Evolutionary conservation across 2,888 invertebrate species (phyloP).

Genomic region (Andricus quercusramuli): DNA sequence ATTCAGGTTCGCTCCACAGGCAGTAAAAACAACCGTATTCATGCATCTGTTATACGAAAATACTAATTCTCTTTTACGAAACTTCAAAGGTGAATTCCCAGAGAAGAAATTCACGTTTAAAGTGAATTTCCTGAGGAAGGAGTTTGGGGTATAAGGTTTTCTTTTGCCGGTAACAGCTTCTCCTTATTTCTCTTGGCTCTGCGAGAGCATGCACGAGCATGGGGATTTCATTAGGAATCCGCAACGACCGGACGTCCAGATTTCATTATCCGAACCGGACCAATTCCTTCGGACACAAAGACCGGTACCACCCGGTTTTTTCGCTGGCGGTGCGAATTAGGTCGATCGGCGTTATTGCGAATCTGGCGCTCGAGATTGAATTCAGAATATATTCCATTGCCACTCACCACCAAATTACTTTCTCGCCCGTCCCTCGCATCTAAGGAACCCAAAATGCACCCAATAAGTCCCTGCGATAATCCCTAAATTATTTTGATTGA

Average conservation of each 20-base stretch:
- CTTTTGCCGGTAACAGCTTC: slow-evolving; percentile 1
- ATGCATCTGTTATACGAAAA: no score
- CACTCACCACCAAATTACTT: slow-evolving; percentile 36
- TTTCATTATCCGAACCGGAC: slow-evolving; percentile 36
- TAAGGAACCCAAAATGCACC: slow-evolving; percentile 26
- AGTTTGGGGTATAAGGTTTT: background rate
- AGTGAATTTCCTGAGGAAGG: no score
- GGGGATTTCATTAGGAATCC: slow-evolving; percentile 40
- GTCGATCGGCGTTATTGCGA: slow-evolving; percentile 36
- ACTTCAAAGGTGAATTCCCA: no score
- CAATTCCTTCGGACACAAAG: slow-evolving; percentile 39
- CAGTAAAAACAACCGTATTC: no score
- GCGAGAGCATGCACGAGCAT: slow-evolving; percentile 7
- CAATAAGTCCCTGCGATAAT: slow-evolving; percentile 14
- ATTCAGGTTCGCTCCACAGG: no score
- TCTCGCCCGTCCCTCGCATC: slow-evolving; percentile 11
- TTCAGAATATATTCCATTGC: slow-evolving; percentile 31
- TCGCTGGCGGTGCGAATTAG: slow-evolving; percentile 41
- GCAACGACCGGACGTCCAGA: slow-evolving; percentile 32
- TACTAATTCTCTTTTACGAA: no score
- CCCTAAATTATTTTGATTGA: slow-evolving; percentile 13
- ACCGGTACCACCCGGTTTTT: slow-evolving; percentile 29
- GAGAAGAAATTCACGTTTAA: no score
- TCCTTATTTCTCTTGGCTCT: slow-evolving; percentile 22
- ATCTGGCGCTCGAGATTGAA: slow-evolving; percentile 32